Evolutionary conservation across 2,797 vertebrate species (phyloP).

Genomic region (Tenualosa thibaudeaui): DNA sequence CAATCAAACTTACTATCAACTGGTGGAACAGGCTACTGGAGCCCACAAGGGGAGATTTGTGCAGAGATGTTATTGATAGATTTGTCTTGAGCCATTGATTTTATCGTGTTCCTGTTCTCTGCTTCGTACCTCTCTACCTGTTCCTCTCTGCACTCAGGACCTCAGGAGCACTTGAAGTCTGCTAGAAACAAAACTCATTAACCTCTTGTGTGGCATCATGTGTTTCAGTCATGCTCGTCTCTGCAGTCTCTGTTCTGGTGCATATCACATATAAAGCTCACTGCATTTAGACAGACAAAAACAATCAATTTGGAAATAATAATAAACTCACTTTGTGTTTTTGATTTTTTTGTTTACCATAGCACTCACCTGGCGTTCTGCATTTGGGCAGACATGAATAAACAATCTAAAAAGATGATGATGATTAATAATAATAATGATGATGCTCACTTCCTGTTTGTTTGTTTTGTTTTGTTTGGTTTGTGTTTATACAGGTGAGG

Average conservation of each 20-base stretch:
- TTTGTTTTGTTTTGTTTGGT: conserved; percentile 6
- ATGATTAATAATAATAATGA: neutral
- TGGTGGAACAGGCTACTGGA: too few relatives aligned
- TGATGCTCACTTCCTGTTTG: neutral
- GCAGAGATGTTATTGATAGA: too few relatives aligned
- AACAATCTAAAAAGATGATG: neutral
- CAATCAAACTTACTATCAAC: too few relatives aligned
- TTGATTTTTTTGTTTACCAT: neutral
- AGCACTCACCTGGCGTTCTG: neutral
- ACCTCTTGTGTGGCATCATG: neutral
- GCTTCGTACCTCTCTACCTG: too few relatives aligned
- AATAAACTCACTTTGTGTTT: neutral
- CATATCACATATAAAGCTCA: neutral
- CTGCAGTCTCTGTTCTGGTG: conserved; percentile 14
- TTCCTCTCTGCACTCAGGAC: too few relatives aligned
- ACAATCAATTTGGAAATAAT: neutral
- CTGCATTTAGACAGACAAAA: neutral
- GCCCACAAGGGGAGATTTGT: too few relatives aligned
- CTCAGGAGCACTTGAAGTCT: too few relatives aligned
- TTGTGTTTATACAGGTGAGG: conserved; percentile 68
- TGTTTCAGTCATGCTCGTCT: neutral
- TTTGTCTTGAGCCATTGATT: too few relatives aligned
- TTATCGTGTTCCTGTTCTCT: too few relatives aligned
- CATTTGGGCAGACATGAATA: neutral
- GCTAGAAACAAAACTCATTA: too few relatives aligned